Evolutionary conservation across 2,797 vertebrate species (phyloP).

Genomic region (Platalea minor): DNA sequence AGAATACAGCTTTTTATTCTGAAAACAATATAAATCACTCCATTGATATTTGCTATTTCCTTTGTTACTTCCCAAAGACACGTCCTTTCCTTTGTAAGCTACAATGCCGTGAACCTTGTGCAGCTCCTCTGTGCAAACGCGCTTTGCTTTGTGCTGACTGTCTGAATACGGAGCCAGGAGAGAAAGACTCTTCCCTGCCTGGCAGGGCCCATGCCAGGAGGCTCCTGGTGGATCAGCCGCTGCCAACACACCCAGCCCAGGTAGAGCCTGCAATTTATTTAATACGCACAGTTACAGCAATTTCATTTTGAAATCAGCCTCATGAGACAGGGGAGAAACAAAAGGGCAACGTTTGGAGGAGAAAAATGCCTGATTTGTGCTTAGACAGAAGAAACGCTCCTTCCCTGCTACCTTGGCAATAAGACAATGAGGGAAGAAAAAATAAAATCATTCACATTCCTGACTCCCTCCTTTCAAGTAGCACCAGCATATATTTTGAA

Average conservation of each 20-base stretch:
- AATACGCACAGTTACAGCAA: not conserved
- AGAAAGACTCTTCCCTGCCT: not conserved
- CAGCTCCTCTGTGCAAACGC: not conserved
- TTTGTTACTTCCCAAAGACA: not conserved
- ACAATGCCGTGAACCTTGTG: rapidly evolving
- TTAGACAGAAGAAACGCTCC: not conserved
- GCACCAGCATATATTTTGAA: not conserved
- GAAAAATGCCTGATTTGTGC: not conserved
- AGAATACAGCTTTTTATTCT: not conserved
- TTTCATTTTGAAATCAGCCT: not conserved
- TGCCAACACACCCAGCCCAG: not conserved
- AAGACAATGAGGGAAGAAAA: not conserved
- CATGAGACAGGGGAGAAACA: not conserved
- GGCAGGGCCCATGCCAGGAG: not conserved
- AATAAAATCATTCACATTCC: not conserved
- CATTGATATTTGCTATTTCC: not conserved
- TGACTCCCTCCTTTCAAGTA: not conserved
- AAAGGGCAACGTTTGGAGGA: not conserved
- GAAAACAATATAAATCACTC: not conserved
- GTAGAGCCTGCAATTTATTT: slow-evolving; percentile 17
- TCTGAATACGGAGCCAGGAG: not conserved
- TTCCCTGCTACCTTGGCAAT: slow-evolving; percentile 36
- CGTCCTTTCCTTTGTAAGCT: not conserved
- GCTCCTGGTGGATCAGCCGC: not conserved
- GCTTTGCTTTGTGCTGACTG: not conserved